Base-by-base conservation (phyloP, 2,888 invertebrate genomes). In the Eupithecia pulchellata region DNA sequence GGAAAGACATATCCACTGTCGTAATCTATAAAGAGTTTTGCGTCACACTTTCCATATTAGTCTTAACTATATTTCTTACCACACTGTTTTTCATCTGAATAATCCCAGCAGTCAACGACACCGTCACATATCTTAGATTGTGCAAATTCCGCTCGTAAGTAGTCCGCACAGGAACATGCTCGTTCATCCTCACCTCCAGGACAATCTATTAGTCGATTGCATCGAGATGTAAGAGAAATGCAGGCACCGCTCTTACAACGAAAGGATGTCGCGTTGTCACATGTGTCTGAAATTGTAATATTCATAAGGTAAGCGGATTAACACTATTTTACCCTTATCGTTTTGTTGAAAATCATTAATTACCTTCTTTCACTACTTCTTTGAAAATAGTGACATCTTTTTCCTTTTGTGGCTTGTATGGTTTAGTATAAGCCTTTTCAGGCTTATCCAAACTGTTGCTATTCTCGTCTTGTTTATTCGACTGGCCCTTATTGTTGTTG, bases 51-150 rank as follows among this genome's bases (percentile, higher is more conserved):
- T n/a, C n/a, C n/a, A n/a, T n/a, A n/a, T n/a, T n/a, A n/a, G n/a
- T n/a, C n/a, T n/a, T n/a, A n/a, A n/a, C n/a, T 17, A 58, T 20
- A 32, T 32, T 32, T 47, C 30, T 57, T 94, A 97, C 97, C 97
- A 85, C 97, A 97, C 77, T 96, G 94, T 80, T 95, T 95, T 89
- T 97, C 97, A 85, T 97, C 97, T 0, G 97, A 96, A 83, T 96
- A 97, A 85, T 97, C 97, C 96, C 96, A 96, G 82, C 97, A 97
- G 82, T 97, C 97, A 1, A 97, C 95, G 32, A 96, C 94, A 1
- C 97, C 97, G 81, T 97, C 97, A 83, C 97, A 97, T 64, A 97
- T 96, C 87, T 97, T 97, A 17, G 96, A 94, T 73, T 96, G 92
- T 0, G 97, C 93, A 76, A 95, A 95, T 81, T 97, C 97, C 1